Evolutionary conservation across 2,888 invertebrate genomes (phyloP), one percentile per base, ranked within the genome.

Genomic region (Limnephilus auricula): DNA sequence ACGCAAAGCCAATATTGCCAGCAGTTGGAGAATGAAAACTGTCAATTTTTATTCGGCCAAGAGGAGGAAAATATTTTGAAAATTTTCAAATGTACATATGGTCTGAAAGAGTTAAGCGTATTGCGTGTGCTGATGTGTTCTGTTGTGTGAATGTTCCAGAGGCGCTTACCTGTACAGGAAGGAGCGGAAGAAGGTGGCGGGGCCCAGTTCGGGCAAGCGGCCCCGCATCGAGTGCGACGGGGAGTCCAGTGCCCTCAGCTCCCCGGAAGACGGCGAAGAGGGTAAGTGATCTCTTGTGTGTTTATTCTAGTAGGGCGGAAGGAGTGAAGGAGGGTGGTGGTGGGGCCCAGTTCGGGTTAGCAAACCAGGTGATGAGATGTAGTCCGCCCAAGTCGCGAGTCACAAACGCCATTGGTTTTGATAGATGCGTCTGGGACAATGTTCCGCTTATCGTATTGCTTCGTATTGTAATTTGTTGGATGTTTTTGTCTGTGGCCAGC

Each of bases 121-220:
- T 37, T 37, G 37, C 37, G 9, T 37, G 9, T 37, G 9, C 37
- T 45, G 25, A 65, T 65, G 25, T 25, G 6, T 65, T 25, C 25
- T 65, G 65, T 65, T 65, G 65, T 65, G 65, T 65, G 65, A 65
- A 25, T 80, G 18, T 80, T 94, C 90, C 94, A 97, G 98, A 93
- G 98, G 97, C 93, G 97, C 98, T 4, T 98, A 98, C 95, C 95
- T 98, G 91, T 98, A 98, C 94, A 96, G 97, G 89, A 96, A 97
- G 92, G 98, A 98, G 94, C 96, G 97, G 79, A 98, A 98, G 94
- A 98, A 98, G 94, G 96, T 95, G 94, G 95, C 80, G 79, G 90
- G 80, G 18, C 31, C 87, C 31, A 65, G 87, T 30, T 50, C 86
- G n/a, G 87, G 87, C 86, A 94, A 94, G 89, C 79, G 89, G 34